Evolutionary conservation across 2,888 invertebrate genomes (phyloP).

Genomic region (Quadroppia sp.): DNA sequence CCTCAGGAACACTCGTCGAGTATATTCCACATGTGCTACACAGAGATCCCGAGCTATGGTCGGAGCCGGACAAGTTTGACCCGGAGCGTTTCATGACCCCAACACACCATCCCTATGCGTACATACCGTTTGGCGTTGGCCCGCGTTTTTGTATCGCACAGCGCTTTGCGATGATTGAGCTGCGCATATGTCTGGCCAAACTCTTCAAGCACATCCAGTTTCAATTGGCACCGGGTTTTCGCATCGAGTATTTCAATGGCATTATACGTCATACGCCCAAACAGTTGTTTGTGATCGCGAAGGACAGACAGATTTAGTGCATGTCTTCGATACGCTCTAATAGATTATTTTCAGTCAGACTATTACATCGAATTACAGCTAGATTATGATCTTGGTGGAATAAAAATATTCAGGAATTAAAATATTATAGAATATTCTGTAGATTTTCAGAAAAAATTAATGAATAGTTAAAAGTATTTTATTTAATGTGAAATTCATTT

Average conservation of each 20-base stretch:
- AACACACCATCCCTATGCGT: slow-evolving; percentile 16
- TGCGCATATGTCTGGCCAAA: slow-evolving; percentile 10
- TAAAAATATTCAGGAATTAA: no score
- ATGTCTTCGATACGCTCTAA: no score
- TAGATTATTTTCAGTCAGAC: no score
- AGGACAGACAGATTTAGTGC: no score
- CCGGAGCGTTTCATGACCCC: slow-evolving; percentile 45
- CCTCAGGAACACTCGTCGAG: slow-evolving; percentile 40
- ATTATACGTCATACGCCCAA: slow-evolving; percentile 3
- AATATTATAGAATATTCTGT: no score
- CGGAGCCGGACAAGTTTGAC: slow-evolving; percentile 45
- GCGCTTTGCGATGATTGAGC: slow-evolving; percentile 23
- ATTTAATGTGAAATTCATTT: no score
- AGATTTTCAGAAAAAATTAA: no score
- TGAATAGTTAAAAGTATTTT: no score
- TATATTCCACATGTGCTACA: slow-evolving; percentile 44
- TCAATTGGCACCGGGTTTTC: not conserved
- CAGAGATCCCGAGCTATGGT: slow-evolving; percentile 44
- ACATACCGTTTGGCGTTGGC: slow-evolving; percentile 33
- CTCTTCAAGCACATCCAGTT: not conserved
- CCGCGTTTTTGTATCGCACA: slow-evolving; percentile 11
- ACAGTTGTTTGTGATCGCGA: no score
- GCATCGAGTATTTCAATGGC: not conserved
- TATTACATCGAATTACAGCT: no score
- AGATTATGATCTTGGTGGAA: no score